phyloP scores from a whole-genome alignment of 2,888 invertebrate species.

The Drosophila helvetica region DNA sequence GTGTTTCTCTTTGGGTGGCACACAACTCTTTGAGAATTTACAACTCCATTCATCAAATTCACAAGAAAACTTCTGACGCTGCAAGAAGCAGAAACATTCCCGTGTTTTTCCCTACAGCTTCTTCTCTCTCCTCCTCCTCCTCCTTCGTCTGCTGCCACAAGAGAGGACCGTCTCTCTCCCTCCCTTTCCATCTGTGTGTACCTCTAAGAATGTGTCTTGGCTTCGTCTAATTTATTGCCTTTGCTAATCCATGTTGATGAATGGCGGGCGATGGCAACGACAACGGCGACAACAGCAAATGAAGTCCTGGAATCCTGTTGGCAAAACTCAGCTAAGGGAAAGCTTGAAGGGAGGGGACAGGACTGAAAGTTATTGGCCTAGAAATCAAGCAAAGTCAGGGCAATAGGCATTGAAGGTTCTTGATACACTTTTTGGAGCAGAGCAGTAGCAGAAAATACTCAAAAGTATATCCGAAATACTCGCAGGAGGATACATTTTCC shows the following conservation, averaged over 20 bases:
- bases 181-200: no score
- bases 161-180: conserved; percentile 6
- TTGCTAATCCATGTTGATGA: conserved; percentile 72
- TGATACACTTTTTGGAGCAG: background rate
- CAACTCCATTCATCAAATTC: conserved; percentile 69
- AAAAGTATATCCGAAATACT: no score
- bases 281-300: conserved; percentile 32
- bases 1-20: background rate
- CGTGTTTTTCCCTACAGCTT: conserved; percentile 1
- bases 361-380: conserved; percentile 36
- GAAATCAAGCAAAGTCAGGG: conserved; percentile 40
- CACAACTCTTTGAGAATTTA: conserved; percentile 42
- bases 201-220: conserved; percentile 15
- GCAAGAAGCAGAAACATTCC: conserved; percentile 14
- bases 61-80: conserved; percentile 26
- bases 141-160: background rate
- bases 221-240: conserved; percentile 70
- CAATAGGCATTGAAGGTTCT: background rate
- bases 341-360: background rate
- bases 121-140: background rate
- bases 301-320: conserved; percentile 38
- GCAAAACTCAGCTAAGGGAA: background rate
- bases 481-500: no score
- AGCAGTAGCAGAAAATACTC: no score
- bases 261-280: conserved; percentile 44